A percentile compares a stretch with the other conserved stretches of the same genome.
These are phyloP conservation scores for Drosophila tropicalis DNA, from an alignment of 1,140 invertebrate genomes.

Conservation along the genomic window DNA sequence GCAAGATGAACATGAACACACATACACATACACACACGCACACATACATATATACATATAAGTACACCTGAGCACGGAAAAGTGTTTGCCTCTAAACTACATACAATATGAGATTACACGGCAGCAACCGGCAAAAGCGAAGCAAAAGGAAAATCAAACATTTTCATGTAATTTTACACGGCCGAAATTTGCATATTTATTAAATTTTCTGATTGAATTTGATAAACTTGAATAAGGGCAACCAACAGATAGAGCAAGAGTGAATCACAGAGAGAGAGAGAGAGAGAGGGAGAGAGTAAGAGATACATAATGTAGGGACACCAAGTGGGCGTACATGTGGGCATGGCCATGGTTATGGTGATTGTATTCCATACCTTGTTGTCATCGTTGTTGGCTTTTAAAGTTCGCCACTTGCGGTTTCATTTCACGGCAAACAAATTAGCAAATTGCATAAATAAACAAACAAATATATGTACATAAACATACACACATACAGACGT, in stretches of 20 bases:
- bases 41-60: background rate
- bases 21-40: background rate
- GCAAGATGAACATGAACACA: conserved; percentile 24
- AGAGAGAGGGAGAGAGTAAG: background rate
- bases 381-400: conserved; percentile 13
- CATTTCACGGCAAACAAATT: conserved; percentile 30
- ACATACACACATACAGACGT: conserved; percentile 27
- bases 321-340: background rate
- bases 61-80: conserved; percentile 14
- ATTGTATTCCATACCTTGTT: background rate
- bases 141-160: conserved; percentile 56
- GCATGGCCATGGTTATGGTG: background rate
- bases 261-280: background rate
- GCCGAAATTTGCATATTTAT: conserved; percentile 75
- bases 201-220: conserved; percentile 76
- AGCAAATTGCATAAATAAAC: conserved; percentile 36
- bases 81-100: conserved; percentile 29
- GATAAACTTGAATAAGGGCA: conserved; percentile 42
- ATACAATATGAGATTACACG: conserved; percentile 21
- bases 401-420: conserved; percentile 46
- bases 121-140: conserved; percentile 13
- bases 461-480: conserved; percentile 24
- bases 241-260: conserved; percentile 20
- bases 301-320: conserved; percentile 3
- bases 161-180: conserved; percentile 64